These are phyloP conservation scores for Raja brachyura DNA, from an alignment of 2,113 vertebrate species.

Conservation along the genomic window DNA sequence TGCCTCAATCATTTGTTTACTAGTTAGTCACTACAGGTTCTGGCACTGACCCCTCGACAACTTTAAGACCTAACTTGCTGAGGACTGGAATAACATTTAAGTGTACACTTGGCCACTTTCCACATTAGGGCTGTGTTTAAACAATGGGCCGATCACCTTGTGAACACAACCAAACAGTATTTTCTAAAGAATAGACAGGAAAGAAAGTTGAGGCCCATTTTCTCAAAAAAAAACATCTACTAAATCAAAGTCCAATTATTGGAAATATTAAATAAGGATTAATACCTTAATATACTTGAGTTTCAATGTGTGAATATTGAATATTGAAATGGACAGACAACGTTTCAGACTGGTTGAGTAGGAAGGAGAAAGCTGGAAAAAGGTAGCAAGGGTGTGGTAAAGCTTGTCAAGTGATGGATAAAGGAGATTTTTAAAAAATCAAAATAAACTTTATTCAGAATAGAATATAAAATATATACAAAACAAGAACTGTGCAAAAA, in stretches of 20 bases:
- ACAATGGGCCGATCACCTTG: slow-evolving; percentile 15
- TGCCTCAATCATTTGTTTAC: background rate
- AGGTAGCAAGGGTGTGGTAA: no score
- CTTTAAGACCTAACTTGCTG: background rate
- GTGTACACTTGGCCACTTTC: background rate
- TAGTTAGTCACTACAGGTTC: background rate
- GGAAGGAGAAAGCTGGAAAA: no score
- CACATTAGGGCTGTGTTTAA: slow-evolving; percentile 7
- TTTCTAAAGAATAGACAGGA: slow-evolving; percentile 27
- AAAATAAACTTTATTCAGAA: no score
- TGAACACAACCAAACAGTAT: slow-evolving; percentile 6
- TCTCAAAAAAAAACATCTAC: background rate
- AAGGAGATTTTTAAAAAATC: no score
- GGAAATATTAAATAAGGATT: background rate
- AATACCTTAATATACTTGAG: background rate
- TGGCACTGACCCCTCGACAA: background rate
- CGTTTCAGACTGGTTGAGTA: no score
- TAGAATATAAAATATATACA: no score
- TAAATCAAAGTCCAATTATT: background rate
- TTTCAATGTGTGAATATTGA: no score
- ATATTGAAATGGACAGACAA: no score
- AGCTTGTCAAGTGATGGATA: no score
- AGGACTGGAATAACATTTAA: slow-evolving; percentile 21
- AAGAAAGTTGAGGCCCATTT: background rate
- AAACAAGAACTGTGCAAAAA: no score